Evolutionary conservation across 2,888 invertebrate genomes (phyloP).

Genomic region (Volucella inflata): DNA sequence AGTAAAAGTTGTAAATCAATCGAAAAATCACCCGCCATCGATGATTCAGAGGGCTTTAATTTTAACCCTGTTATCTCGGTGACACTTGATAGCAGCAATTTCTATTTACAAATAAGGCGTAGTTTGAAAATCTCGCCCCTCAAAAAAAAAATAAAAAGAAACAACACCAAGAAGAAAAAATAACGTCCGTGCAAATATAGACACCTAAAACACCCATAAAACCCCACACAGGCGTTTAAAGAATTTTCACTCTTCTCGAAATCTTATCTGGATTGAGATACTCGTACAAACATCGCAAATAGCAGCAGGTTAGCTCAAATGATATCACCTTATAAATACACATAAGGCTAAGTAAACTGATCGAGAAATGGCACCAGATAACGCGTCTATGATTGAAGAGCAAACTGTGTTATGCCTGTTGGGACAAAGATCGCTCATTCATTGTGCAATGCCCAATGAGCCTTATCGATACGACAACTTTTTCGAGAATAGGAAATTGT

Average conservation of each 20-base stretch:
- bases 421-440: slow-evolving; percentile 67
- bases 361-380: slow-evolving; percentile 60
- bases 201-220: slow-evolving; percentile 6
- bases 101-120: slow-evolving; percentile 64
- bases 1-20: slow-evolving; percentile 34
- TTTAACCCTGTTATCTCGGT: slow-evolving; percentile 55
- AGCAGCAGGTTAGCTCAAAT: slow-evolving; percentile 74
- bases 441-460: slow-evolving; percentile 58
- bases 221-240: slow-evolving; percentile 33
- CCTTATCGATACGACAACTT: slow-evolving; percentile 48
- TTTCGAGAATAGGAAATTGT: slow-evolving; percentile 51
- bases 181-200: slow-evolving; percentile 43
- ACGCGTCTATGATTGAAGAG: slow-evolving; percentile 69
- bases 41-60: slow-evolving; percentile 44
- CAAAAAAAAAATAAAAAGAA: slow-evolving; percentile 6
- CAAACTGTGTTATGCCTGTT: slow-evolving; percentile 17
- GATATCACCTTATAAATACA: slow-evolving; percentile 64
- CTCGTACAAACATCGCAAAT: slow-evolving; percentile 62
- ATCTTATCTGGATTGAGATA: slow-evolving; percentile 60
- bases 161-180: not conserved
- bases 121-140: slow-evolving; percentile 56
- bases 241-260: slow-evolving; percentile 53
- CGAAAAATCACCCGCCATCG: slow-evolving; percentile 42
- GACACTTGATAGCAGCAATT: slow-evolving; percentile 66
- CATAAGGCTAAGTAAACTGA: slow-evolving; percentile 59